Evolutionary conservation across 2,888 invertebrate genomes (phyloP).

Genomic region (Scaptomyza flava): DNA sequence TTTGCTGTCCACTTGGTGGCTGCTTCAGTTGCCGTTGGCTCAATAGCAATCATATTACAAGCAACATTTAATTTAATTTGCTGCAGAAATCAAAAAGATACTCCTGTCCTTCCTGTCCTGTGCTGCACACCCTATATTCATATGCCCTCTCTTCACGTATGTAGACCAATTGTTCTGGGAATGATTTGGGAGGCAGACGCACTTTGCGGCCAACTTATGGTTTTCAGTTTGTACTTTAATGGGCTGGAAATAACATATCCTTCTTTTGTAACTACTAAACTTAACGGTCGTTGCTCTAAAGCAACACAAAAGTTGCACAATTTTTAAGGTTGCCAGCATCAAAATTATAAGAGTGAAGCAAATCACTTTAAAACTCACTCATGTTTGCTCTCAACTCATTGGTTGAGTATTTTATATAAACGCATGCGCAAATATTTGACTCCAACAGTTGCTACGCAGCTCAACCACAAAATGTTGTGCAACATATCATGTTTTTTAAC

Average conservation of each 20-base stretch:
- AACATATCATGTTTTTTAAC: conserved; percentile 35
- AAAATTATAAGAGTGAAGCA: background rate
- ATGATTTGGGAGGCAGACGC: conserved; percentile 34
- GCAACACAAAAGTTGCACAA: conserved; percentile 24
- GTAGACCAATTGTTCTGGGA: background rate
- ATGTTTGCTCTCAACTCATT: background rate
- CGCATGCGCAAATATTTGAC: conserved; percentile 41
- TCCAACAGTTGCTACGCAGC: conserved; percentile 3
- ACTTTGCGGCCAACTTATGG: conserved; percentile 54
- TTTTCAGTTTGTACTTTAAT: conserved; percentile 47
- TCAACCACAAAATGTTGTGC: conserved; percentile 6
- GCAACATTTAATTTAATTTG: conserved; percentile 78
- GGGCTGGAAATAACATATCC: conserved; percentile 54
- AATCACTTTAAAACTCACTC: conserved; percentile 10
- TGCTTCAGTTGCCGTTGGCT: conserved; percentile 37
- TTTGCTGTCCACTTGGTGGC: conserved; percentile 63
- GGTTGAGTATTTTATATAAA: conserved; percentile 20
- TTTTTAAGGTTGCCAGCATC: conserved; percentile 11
- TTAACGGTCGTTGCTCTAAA: conserved; percentile 44
- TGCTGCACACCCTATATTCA: conserved; percentile 3
- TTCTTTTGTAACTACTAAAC: conserved; percentile 23
- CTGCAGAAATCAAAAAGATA: conserved; percentile 67
- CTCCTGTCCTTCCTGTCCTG: background rate
- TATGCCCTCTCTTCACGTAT: background rate
- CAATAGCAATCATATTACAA: conserved; percentile 76